Evolutionary conservation across 2,797 vertebrate species (phyloP), one percentile per base, ranked within the genome.

Genomic region (Podarcis lilfordi): DNA sequence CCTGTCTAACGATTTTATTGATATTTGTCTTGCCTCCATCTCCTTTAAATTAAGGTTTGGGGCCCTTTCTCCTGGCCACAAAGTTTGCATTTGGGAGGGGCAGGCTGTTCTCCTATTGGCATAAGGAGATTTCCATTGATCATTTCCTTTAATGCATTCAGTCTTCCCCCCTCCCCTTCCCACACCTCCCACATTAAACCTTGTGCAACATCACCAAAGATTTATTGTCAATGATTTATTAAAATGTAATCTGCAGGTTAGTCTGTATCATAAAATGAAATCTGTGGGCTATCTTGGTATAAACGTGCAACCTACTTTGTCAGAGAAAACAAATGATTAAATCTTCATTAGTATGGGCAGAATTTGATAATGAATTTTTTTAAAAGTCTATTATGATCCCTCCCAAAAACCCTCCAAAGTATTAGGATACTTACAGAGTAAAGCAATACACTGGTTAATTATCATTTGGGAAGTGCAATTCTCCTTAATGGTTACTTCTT

Each of bases 211-310:
- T 96, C 95, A 95, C 94, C 91, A 95, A 97, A 96, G 96, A 97
- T 97, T 97, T 97, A 97, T 97, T 97, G 96, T 96, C 96, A 96
- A 96, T 97, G 96, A 97, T 97, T 97, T 97, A 97, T 97, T 96
- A 97, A 97, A 97, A 97, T 96, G 96, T 96, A 96, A 96, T 97
- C 96, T 92, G 96, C 96, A 97, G 96, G 97, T 97, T 96, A 96
- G 96, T 96, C 88, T 95, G 93, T 96, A 97, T 97, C 94, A 55
- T 95, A 95, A 94, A 97, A 96, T 86, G 96, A 96, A 97, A 97
- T 97, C 96, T 96, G 92, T 93, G 95, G 96, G 95, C 96, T 96
- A 97, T 97, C 96, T 96, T 96, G 96, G 96, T 96, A 96, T 97
- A 97, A 97, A 97, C 95, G 96, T 96, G 95, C 95, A 96, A 95